phyloP scores from a whole-genome alignment of 2,888 invertebrate species.

The Isoperla grammatica region DNA sequence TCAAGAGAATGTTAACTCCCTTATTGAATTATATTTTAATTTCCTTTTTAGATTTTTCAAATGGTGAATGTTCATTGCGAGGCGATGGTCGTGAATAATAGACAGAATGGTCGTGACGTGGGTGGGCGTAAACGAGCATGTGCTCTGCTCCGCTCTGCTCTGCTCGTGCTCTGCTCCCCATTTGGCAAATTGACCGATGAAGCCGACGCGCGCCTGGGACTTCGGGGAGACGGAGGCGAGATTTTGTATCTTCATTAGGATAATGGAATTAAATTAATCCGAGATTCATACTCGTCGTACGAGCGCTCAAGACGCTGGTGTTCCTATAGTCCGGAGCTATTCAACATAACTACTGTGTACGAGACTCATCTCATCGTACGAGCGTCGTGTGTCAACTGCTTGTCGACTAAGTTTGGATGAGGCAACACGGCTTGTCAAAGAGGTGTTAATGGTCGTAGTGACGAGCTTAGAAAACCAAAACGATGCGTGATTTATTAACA shows the following conservation, averaged over 20 bases:
- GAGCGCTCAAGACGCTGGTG: slow-evolving; percentile 2
- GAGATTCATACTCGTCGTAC: slow-evolving; percentile 29
- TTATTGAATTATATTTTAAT: slow-evolving; percentile 17
- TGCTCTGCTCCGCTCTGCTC: too few species aligned
- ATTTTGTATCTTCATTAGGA: slow-evolving; percentile 52
- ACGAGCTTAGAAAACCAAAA: too few species aligned
- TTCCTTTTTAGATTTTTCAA: slow-evolving; percentile 14
- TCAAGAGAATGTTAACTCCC: slow-evolving; percentile 1
- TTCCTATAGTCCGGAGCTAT: too few species aligned
- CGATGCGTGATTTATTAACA: too few species aligned
- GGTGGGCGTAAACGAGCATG: too few species aligned
- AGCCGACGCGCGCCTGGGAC: not conserved
- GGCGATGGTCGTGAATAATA: not conserved
- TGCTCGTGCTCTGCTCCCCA: slow-evolving; percentile 17
- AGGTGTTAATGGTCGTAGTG: too few species aligned
- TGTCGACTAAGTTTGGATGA: too few species aligned
- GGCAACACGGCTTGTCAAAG: too few species aligned
- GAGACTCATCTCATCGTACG: too few species aligned
- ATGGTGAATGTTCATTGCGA: not conserved
- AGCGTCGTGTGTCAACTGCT: too few species aligned
- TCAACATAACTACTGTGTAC: too few species aligned
- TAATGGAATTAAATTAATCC: slow-evolving; percentile 54
- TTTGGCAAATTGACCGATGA: slow-evolving; percentile 26
- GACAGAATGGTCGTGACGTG: slow-evolving; percentile 3
- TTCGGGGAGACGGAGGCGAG: slow-evolving; percentile 31